These are phyloP conservation scores for Oppia nitens DNA, from an alignment of 1,140 invertebrate species.

Conservation along the genomic window DNA sequence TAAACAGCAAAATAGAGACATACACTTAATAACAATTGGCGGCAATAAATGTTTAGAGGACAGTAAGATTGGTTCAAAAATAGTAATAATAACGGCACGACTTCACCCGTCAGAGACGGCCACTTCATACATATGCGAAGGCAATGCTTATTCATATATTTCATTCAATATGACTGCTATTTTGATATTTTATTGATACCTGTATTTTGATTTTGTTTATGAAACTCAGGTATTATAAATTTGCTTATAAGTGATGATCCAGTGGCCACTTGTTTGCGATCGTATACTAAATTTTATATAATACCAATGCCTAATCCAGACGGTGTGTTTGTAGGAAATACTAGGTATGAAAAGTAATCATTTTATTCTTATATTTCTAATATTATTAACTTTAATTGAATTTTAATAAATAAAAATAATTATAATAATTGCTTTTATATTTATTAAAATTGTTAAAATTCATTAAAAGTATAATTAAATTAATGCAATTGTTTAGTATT, in stretches of 20 bases:
- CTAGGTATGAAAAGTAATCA: too few species aligned
- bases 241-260: conserved; percentile 52
- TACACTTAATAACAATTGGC: conserved; percentile 71
- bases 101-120: conserved; percentile 88
- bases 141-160: conserved; percentile 23
- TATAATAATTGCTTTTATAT: too few species aligned
- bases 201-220: conserved; percentile 23
- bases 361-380: too few species aligned
- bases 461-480: too few species aligned
- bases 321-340: conserved; percentile 68
- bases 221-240: conserved; percentile 82
- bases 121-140: conserved; percentile 54
- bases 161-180: not conserved
- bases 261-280: conserved; percentile 48
- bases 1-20: conserved; percentile 77
- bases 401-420: too few species aligned
- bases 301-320: conserved; percentile 85
- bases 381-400: too few species aligned
- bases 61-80: conserved; percentile 29
- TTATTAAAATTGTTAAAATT: too few species aligned
- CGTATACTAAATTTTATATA: conserved; percentile 75
- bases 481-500: too few species aligned
- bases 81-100: conserved; percentile 67
- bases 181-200: not conserved
- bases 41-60: conserved; percentile 16